Conservation (phyloP, 2,113 vertebrate genomes). For the Trogon melanurus region DNA sequence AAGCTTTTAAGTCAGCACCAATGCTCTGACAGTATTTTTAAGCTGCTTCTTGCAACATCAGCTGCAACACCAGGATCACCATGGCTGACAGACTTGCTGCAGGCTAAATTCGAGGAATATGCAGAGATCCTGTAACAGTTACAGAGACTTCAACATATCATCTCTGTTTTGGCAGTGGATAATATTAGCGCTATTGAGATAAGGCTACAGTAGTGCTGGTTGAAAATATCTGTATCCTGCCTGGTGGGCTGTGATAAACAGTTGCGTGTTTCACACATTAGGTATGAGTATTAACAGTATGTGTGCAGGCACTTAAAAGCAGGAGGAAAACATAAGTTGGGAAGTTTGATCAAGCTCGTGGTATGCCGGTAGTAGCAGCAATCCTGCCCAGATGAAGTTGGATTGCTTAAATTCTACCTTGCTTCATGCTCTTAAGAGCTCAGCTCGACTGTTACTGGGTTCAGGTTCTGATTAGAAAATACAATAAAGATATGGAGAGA, state of each 20-base stretch:
- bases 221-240: background rate
- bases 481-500: background rate
- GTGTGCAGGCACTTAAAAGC: background rate
- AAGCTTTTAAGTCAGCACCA: constrained; percentile 9
- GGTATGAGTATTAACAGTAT: background rate
- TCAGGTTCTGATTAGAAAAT: background rate
- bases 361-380: background rate
- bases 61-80: constrained; percentile 8
- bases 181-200: constrained; percentile 35
- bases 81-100: constrained; percentile 35
- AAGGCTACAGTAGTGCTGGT: background rate
- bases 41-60: background rate
- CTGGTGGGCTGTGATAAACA: constrained; percentile 51
- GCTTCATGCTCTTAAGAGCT: background rate
- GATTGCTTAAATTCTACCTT: background rate
- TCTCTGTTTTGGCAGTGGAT: constrained; percentile 46
- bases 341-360: background rate
- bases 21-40: background rate
- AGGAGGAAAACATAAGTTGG: background rate
- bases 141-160: constrained; percentile 31
- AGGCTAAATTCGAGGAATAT: constrained; percentile 41
- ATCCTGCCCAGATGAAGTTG: background rate
- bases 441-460: background rate
- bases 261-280: background rate
- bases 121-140: background rate